These are phyloP conservation scores for Gadus macrocephalus DNA, from an alignment of 2,113 vertebrate species.

Conservation along the genomic window DNA sequence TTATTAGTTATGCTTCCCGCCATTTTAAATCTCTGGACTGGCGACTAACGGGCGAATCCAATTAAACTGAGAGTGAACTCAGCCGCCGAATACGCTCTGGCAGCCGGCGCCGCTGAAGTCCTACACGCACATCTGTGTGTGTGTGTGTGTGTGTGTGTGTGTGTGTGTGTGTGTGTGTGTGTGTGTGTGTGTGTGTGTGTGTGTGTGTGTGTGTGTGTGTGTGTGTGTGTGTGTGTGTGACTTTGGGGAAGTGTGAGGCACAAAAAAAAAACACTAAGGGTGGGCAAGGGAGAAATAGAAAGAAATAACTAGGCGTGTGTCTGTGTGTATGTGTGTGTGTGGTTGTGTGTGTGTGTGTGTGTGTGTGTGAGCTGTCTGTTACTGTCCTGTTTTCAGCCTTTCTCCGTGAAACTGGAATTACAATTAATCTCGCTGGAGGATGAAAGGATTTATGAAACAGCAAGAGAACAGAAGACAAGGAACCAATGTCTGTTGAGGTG, in stretches of 20 bases:
- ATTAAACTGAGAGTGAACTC: slow-evolving; percentile 21
- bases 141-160: neutral
- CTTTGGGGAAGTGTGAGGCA: neutral
- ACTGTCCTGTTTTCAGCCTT: slow-evolving; percentile 12
- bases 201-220: neutral
- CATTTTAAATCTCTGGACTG: neutral
- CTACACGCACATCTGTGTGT: neutral
- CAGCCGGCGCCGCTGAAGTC: neutral
- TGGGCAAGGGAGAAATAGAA: neutral
- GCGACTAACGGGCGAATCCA: slow-evolving; percentile 5
- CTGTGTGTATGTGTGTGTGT: neutral
- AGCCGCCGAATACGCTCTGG: neutral
- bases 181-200: neutral
- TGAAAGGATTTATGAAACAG: slow-evolving; percentile 18
- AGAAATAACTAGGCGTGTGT: neutral
- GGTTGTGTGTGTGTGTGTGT: neutral
- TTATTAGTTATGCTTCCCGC: neutral
- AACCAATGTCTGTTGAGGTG: slow-evolving; percentile 9
- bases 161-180: neutral
- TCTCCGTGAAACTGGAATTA: slow-evolving; percentile 16
- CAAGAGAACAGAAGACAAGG: slow-evolving; percentile 7
- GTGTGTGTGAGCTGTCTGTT: neutral
- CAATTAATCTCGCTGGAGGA: slow-evolving; percentile 17
- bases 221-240: neutral
- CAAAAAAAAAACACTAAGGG: no score